Percentiles rank a stretch among this genome's conserved stretches.
phyloP scores from a whole-genome alignment of 2,113 vertebrate species.

The Oceanites oceanicus region DNA sequence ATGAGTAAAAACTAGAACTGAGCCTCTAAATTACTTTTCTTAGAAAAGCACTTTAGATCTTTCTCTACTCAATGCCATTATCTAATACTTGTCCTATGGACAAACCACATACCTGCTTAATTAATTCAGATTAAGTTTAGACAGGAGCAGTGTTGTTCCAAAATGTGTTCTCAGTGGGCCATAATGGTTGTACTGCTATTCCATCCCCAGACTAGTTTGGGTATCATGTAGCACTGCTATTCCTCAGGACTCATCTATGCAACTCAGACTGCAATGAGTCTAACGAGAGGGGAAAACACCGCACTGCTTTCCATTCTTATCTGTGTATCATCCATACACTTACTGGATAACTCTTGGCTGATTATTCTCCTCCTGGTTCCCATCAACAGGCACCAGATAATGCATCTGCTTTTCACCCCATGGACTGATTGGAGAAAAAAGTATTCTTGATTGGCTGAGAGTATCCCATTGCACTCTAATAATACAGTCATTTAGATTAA shows the following conservation, averaged over 20 bases:
- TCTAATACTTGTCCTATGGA: not conserved
- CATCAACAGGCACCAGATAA: constrained; percentile 17
- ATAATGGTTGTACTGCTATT: not conserved
- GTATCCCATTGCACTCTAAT: not conserved
- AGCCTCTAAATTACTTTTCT: not conserved
- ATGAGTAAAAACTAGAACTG: not conserved
- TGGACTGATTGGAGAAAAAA: not conserved
- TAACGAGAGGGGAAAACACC: not conserved
- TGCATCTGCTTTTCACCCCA: not conserved
- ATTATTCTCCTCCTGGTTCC: not conserved
- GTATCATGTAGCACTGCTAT: rapidly evolving
- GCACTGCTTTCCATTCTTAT: not conserved
- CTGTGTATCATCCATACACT: not conserved
- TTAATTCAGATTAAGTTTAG: not conserved
- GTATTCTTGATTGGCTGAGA: not conserved
- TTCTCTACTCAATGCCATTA: not conserved
- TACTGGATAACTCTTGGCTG: not conserved
- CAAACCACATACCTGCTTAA: not conserved
- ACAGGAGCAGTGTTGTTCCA: not conserved
- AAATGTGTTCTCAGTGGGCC: not conserved
- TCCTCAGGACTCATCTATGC: not conserved
- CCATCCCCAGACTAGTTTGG: not conserved
- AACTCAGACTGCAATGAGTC: not conserved
- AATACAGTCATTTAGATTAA: not conserved
- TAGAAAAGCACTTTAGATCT: not conserved